Evolutionary conservation across 2,797 vertebrate species (phyloP).

Genomic region (Sebastes itinus): DNA sequence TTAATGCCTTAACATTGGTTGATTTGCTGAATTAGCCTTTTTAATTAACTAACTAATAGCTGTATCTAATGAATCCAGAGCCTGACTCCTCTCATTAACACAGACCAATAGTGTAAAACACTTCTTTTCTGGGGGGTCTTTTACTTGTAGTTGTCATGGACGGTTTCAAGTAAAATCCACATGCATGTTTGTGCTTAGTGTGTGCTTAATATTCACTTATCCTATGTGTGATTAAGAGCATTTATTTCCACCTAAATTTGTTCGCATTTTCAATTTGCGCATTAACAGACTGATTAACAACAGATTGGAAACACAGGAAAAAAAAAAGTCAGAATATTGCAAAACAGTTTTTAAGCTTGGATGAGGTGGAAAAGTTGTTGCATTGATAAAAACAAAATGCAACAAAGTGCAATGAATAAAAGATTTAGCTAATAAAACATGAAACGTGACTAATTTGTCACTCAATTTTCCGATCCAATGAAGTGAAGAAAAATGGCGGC

Average conservation of each 20-base stretch:
- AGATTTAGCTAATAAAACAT: background rate
- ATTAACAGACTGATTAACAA: no score
- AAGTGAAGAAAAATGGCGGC: background rate
- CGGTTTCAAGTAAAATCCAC: background rate
- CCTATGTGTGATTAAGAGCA: background rate
- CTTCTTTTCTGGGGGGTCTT: background rate
- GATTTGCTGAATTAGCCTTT: conserved; percentile 36
- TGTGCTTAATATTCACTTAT: background rate
- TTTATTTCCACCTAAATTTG: background rate
- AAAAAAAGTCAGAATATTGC: background rate
- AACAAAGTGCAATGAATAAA: background rate
- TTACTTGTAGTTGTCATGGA: background rate
- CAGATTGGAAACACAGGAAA: background rate
- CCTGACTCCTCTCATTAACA: background rate
- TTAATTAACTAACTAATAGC: conserved; percentile 38
- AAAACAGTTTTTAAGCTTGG: background rate
- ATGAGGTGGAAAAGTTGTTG: background rate
- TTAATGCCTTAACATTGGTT: conserved; percentile 3
- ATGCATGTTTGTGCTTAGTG: no score
- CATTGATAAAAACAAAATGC: background rate
- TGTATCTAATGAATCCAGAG: conserved; percentile 21
- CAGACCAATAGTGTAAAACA: background rate
- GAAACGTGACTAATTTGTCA: background rate
- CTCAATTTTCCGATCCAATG: background rate
- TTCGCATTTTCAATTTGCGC: no score